Base-by-base conservation (phyloP, 2,797 vertebrate genomes). In the Triplophysa bombifrons region DNA sequence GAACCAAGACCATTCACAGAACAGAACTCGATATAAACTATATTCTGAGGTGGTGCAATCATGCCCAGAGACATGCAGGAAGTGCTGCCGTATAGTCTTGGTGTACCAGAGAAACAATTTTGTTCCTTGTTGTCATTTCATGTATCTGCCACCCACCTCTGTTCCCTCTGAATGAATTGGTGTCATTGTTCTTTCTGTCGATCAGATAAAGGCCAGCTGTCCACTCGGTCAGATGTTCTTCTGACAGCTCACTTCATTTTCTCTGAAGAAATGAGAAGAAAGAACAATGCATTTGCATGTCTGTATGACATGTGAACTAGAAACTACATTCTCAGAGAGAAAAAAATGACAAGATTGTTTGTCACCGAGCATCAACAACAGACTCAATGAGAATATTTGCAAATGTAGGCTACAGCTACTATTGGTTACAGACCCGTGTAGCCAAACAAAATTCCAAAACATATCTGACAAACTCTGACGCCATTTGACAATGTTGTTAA, bases 141-240 rank as follows among this genome's bases (percentile, higher is more conserved):
- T 63, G 56, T 58, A 72, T 71, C 68, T 64, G 68, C 38, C 77
- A 72, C 77, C 77, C 51, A 79, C 77, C 19, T 72, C 61, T 73
- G 68, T 78, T 78, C 34, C 48, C 22, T 27, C 20, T n/a, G 60
- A 27, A 73, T 56, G 51, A 80, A 80, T 48, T 20, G 27, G 51
- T 34, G 50, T 22, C 77, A 56, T 73, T 80, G 70, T 80, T 80
- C 63, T 22, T 27, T 46, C 34, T 55, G 68, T 44, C 64, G 67
- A 53, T 46, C 58, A 16, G 34, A 72, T 72, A 72, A 78, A 64
- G 58, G 22, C 41, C 68, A 65, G 46, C 34, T n/a, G 56, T 46
- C 22, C 16, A 0, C 48, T 25, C 25, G 19, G 16, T 75, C 65
- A 68, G 8, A 20, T 77, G 53, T 56, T 65, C 50, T 56, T 56